Evolutionary conservation across 23 tunicate genomes (phyloP).

Genomic region (Phallusia fumigata): DNA sequence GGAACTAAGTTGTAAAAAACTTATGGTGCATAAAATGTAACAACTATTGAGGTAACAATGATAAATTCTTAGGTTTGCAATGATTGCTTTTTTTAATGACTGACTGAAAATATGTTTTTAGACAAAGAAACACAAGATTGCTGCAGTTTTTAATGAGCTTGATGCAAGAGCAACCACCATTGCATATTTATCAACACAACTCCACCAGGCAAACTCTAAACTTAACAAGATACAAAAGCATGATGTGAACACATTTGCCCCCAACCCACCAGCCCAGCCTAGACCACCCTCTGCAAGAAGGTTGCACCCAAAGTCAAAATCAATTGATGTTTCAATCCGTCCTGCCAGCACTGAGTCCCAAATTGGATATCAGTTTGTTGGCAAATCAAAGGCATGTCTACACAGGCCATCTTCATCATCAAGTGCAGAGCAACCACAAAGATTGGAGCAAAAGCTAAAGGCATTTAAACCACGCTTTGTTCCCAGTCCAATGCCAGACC

Average conservation of each 20-base stretch:
- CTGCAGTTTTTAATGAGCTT: slow-evolving; percentile 35
- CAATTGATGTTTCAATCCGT: slow-evolving; percentile 17
- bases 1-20: too few species aligned
- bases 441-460: slow-evolving; percentile 16
- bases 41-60: too few species aligned
- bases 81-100: too few species aligned
- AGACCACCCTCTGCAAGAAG: not conserved
- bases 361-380: not conserved
- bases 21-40: too few species aligned
- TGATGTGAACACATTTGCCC: not conserved
- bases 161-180: slow-evolving; percentile 46
- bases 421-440: not conserved
- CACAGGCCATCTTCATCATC: slow-evolving; percentile 5
- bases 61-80: too few species aligned
- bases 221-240: slow-evolving; percentile 19
- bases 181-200: slow-evolving; percentile 51
- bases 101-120: slow-evolving; percentile 6
- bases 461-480: slow-evolving; percentile 29
- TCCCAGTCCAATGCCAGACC: slow-evolving; percentile 67
- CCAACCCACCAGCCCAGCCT: not conserved
- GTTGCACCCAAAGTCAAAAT: slow-evolving; percentile 31
- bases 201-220: slow-evolving; percentile 63
- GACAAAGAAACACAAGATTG: slow-evolving; percentile 43
- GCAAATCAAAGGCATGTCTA: not conserved
- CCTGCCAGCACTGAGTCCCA: not conserved